Evolutionary conservation across 2,113 vertebrate species (phyloP), one percentile per base, ranked within the genome.

Genomic region (Orientallactaga bullata): DNA sequence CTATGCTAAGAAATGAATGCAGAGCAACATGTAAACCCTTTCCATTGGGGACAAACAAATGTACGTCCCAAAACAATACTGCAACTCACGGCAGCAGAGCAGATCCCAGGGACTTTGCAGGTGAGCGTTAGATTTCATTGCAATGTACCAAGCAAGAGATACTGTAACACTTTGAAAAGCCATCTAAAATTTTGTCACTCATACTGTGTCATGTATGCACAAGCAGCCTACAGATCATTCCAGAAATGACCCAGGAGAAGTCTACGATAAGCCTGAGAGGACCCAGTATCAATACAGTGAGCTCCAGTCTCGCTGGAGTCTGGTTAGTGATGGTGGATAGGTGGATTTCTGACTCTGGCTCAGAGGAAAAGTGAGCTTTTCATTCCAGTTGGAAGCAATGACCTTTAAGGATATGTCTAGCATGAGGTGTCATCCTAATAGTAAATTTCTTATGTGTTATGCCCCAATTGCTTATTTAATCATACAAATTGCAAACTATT

Each of bases 11-110:
- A 97, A 98, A 97, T 93, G 94, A 95, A 96, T 21, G 74, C 94
- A 91, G 42, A 47, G 90, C 90, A 88, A 76, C 94, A 95, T 97
- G 96, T 96, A 97, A 97, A 97, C 97, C 96, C 95, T 97, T 97
- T 95, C 83, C 85, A 42, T 47, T 78, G 28, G 26, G 95, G 97
- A 96, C 92, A 97, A 98, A 98, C 93, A 60, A 95, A 97, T 82
- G 89, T 30, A 95, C 97, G 97, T 94, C 95, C 96, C 95, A 85
- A 95, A 32, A 86, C 84, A 95, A 96, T 20, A 74, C 93, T 92
- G 55, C 74, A 82, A 85, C 85, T 85, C 21, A 37, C 92, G 95
- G 90, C 78, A 68, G 74, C 82, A 13, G 47, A 60, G 77, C 71
- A 92, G 93, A 90, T 96, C 94, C 93, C 61, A 26, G 90, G 65